Evolutionary conservation across 2,888 invertebrate species (phyloP).

Genomic region (Morpho achilles): DNA sequence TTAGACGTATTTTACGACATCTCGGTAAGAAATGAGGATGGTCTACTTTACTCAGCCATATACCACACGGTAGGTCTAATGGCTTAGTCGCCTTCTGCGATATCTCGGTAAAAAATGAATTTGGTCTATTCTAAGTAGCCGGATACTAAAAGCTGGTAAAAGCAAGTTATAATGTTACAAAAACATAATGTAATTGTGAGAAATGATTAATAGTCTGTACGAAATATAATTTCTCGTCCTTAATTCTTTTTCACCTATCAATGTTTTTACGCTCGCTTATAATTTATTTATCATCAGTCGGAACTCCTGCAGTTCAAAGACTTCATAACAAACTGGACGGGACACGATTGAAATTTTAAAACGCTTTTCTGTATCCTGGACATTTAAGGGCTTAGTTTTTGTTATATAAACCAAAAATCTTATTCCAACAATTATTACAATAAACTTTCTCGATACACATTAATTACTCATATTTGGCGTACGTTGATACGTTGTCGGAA

Average conservation of each 20-base stretch:
- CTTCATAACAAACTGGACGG: slow-evolving; percentile 38
- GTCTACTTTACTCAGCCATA: too few relatives aligned
- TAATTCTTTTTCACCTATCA: slow-evolving; percentile 3
- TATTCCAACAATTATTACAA: not conserved
- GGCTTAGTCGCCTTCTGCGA: too few relatives aligned
- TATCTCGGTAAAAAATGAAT: too few relatives aligned
- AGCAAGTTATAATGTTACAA: too few relatives aligned
- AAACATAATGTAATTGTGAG: not conserved
- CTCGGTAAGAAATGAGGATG: too few relatives aligned
- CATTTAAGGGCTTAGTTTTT: slow-evolving; percentile 20
- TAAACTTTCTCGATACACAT: not conserved
- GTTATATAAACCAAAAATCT: slow-evolving; percentile 26
- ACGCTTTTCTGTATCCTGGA: slow-evolving; percentile 22
- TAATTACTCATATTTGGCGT: not conserved
- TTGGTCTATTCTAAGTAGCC: too few relatives aligned
- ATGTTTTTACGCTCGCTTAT: slow-evolving; percentile 29
- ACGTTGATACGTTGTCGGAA: slow-evolving; percentile 9
- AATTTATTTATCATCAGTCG: slow-evolving; percentile 30
- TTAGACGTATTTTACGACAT: too few relatives aligned
- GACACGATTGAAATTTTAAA: slow-evolving; percentile 37
- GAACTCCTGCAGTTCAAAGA: slow-evolving; percentile 40
- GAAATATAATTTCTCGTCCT: not conserved
- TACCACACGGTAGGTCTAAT: too few relatives aligned
- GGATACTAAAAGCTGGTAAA: too few relatives aligned
- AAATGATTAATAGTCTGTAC: not conserved